Conservation (phyloP, 1,140 invertebrate genomes). For the Bombus waltoni region DNA sequence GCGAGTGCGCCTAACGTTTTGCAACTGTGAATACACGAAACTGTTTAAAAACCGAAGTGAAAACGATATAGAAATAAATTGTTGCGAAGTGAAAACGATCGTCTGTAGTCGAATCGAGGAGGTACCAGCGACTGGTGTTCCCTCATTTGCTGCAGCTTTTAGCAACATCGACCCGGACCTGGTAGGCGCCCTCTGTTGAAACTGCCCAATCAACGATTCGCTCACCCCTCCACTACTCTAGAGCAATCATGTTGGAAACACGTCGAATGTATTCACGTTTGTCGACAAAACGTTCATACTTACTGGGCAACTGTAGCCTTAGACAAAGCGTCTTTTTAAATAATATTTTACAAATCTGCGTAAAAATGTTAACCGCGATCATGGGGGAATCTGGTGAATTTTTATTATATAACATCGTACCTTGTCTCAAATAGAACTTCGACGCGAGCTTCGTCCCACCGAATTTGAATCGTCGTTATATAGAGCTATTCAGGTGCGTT, state of each 20-base stretch:
- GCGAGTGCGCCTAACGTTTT: background rate
- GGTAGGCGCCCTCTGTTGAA: slow-evolving; percentile 33
- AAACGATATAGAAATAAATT: background rate
- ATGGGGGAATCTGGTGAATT: background rate
- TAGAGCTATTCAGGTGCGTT: background rate
- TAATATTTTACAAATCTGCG: background rate
- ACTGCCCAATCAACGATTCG: slow-evolving; percentile 40
- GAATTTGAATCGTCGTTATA: background rate
- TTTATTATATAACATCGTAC: background rate
- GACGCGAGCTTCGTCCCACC: background rate
- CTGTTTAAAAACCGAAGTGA: too few species aligned
- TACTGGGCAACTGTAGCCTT: background rate
- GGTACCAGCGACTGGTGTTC: slow-evolving; percentile 48
- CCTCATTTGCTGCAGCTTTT: slow-evolving; percentile 54
- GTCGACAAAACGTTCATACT: slow-evolving; percentile 26
- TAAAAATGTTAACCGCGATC: background rate
- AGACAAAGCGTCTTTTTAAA: background rate
- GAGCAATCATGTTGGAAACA: background rate
- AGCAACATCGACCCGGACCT: slow-evolving; percentile 61
- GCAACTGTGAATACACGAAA: background rate
- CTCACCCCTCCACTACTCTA: slow-evolving; percentile 42
- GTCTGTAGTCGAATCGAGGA: background rate
- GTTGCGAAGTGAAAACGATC: background rate
- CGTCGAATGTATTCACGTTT: slow-evolving; percentile 42
- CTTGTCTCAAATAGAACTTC: background rate